phyloP scores from a whole-genome alignment of 2,113 vertebrate species.

The Pollimyrus isidori region DNA sequence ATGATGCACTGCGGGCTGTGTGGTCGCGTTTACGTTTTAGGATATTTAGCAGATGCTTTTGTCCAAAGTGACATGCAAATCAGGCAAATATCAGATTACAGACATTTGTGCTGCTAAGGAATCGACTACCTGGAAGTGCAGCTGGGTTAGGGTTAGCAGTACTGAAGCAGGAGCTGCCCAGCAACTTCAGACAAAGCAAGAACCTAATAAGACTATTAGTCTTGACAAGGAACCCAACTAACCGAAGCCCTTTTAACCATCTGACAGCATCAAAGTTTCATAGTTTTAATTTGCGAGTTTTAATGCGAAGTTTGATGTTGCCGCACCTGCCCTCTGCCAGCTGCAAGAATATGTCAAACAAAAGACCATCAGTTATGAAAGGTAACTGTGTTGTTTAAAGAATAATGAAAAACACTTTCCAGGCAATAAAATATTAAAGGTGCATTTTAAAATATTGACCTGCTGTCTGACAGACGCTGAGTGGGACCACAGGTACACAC shows the following conservation, averaged over 20 bases:
- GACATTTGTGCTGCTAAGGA: background rate
- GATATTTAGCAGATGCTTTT: too few relatives aligned
- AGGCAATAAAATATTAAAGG: background rate
- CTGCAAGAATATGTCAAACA: background rate
- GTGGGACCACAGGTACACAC: background rate
- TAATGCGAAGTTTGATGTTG: background rate
- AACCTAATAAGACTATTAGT: background rate
- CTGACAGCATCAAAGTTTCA: slow-evolving; percentile 14
- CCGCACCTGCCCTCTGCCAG: background rate
- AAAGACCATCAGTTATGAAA: background rate
- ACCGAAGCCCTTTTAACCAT: background rate
- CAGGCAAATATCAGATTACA: too few relatives aligned
- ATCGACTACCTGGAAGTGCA: background rate
- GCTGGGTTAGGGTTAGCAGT: background rate
- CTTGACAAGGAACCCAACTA: background rate
- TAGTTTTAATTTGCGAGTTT: slow-evolving; percentile 11
- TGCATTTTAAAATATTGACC: background rate
- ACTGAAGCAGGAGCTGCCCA: background rate
- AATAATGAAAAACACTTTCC: background rate
- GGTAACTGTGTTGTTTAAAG: background rate
- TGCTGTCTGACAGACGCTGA: background rate
- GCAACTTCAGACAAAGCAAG: background rate
- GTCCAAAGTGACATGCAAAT: too few relatives aligned
- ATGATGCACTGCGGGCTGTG: background rate
- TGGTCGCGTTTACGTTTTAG: background rate